These are phyloP conservation scores for Lophotriccus pileatus DNA, from an alignment of 2,797 vertebrate species.

Conservation along the genomic window DNA sequence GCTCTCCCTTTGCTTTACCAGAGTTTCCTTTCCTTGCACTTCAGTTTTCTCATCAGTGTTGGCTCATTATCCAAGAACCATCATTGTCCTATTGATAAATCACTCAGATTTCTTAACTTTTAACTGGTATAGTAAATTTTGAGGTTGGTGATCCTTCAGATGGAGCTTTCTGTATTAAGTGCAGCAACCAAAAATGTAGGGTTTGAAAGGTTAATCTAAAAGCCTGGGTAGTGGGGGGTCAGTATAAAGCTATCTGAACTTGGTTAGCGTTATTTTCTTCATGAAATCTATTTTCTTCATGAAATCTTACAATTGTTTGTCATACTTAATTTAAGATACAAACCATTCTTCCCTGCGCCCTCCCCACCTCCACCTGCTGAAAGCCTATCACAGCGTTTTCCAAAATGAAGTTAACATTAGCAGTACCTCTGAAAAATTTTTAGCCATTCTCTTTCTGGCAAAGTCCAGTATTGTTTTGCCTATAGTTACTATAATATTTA, in stretches of 20 bases:
- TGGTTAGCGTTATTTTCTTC: not conserved
- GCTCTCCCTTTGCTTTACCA: not conserved
- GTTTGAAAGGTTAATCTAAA: not conserved
- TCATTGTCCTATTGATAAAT: not conserved
- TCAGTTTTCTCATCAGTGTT: not conserved
- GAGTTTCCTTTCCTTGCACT: not conserved
- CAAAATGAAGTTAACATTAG: not conserved
- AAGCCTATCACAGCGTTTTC: not conserved
- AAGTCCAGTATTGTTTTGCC: not conserved
- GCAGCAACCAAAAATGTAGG: not conserved
- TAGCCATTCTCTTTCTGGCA: not conserved
- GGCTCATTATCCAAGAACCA: not conserved
- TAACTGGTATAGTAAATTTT: not conserved
- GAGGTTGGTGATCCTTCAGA: not conserved
- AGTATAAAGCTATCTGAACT: not conserved
- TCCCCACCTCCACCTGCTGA: accelerated
- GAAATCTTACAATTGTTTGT: not conserved
- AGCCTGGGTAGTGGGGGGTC: not conserved
- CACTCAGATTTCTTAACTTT: not conserved
- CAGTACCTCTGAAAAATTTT: not conserved
- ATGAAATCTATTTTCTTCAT: not conserved
- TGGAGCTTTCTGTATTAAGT: not conserved
- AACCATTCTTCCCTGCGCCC: not conserved
- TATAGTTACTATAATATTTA: not conserved
- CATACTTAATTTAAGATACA: not conserved